Percentiles rank a stretch among this genome's conserved stretches.
These are phyloP conservation scores for Pachypsylla venusta DNA, from an alignment of 1,140 invertebrate species.

Conservation along the genomic window DNA sequence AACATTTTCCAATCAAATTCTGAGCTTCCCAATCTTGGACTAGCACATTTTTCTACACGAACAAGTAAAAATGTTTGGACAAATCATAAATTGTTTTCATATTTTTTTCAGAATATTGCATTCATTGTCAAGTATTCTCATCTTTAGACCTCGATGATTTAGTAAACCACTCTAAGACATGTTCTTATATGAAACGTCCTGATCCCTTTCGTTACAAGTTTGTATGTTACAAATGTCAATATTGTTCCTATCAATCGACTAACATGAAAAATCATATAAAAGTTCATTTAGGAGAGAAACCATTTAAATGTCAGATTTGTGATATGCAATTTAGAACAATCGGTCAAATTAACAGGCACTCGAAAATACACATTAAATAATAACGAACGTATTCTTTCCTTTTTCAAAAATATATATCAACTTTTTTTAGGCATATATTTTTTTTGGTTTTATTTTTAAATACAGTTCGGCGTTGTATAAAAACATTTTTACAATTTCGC, in stretches of 20 bases:
- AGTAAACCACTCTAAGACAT: background rate
- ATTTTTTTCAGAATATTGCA: background rate
- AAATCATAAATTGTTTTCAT: background rate
- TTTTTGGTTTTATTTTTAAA: no score
- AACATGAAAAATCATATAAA: constrained; percentile 47
- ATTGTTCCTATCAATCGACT: background rate
- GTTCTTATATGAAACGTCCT: background rate
- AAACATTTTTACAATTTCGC: no score
- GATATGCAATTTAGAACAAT: constrained; percentile 41
- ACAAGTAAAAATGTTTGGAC: no score
- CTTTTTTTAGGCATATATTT: no score
- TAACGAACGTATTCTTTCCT: no score
- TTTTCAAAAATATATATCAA: no score
- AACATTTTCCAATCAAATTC: no score
- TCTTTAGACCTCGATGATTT: background rate
- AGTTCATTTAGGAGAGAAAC: constrained; percentile 28
- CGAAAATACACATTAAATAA: constrained; percentile 37
- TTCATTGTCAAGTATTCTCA: background rate
- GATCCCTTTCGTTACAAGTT: constrained; percentile 1
- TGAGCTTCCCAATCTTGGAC: no score
- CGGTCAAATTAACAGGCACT: constrained; percentile 42
- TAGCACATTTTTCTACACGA: no score
- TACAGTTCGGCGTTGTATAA: no score
- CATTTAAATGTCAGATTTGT: constrained; percentile 34
- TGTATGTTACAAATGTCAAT: background rate